A percentile compares a stretch with the other conserved stretches of the same genome.
Evolutionary conservation across 2,888 invertebrate genomes (phyloP).

Genomic region (Drosophila engyochracea): DNA sequence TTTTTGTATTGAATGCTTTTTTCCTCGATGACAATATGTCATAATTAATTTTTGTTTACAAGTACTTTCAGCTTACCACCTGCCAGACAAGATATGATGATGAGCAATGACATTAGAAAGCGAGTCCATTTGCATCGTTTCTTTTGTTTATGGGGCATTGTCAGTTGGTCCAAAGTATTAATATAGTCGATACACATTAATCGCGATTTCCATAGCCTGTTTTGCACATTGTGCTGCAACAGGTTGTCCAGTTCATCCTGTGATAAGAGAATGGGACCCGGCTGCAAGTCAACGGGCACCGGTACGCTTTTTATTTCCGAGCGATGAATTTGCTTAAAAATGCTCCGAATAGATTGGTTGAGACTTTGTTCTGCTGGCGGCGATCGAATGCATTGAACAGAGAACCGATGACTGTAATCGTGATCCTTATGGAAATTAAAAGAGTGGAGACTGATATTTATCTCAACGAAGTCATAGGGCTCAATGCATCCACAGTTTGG

Average conservation of each 20-base stretch:
- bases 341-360: not conserved
- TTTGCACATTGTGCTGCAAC: not conserved
- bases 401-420: slow-evolving; percentile 36
- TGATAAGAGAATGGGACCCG: slow-evolving; percentile 5
- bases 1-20: not conserved
- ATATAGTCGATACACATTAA: slow-evolving; percentile 3
- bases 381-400: slow-evolving; percentile 24
- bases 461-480: slow-evolving; percentile 45
- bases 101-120: not conserved
- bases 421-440: slow-evolving; percentile 24
- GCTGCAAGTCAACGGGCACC: slow-evolving; percentile 26
- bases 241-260: not conserved
- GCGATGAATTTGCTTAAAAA: slow-evolving; percentile 25
- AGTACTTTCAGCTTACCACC: slow-evolving; percentile 35
- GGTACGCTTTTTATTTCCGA: slow-evolving; percentile 6
- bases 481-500: slow-evolving; percentile 47
- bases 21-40: not conserved
- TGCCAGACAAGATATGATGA: slow-evolving; percentile 22
- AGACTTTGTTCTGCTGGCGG: accelerated
- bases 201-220: not conserved
- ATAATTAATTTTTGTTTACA: not conserved
- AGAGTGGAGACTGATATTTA: slow-evolving; percentile 24
- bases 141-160: not conserved
- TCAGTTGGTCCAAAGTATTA: not conserved
- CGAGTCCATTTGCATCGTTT: not conserved